phyloP scores from a whole-genome alignment of 1,140 invertebrate genomes.

The Drosophila novamexicana region DNA sequence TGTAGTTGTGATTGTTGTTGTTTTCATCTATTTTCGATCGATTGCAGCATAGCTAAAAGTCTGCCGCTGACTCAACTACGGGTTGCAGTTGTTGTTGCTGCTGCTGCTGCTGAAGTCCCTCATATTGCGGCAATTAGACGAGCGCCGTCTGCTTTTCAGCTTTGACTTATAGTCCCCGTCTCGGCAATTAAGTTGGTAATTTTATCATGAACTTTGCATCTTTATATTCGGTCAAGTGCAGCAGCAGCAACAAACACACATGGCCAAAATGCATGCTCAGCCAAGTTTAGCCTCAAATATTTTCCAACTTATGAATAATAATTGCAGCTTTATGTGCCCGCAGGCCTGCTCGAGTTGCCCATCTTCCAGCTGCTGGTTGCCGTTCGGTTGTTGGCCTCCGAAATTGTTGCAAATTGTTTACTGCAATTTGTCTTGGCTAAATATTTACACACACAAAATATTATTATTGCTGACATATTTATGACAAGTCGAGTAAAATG shows the following conservation, averaged over 20 bases:
- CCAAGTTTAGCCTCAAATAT: slow-evolving; percentile 59
- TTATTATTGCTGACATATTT: slow-evolving; percentile 56
- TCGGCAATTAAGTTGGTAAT: slow-evolving; percentile 78
- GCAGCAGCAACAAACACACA: slow-evolving; percentile 6
- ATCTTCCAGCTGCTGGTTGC: neutral
- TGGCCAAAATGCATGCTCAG: neutral
- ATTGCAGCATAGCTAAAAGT: slow-evolving; percentile 64
- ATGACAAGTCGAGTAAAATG: slow-evolving; percentile 60
- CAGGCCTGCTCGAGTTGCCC: neutral
- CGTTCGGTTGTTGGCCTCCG: neutral
- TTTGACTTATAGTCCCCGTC: slow-evolving; percentile 51
- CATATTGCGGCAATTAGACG: slow-evolving; percentile 53
- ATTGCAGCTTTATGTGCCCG: slow-evolving; percentile 52
- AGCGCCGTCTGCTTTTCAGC: slow-evolving; percentile 29
- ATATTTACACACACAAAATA: slow-evolving; percentile 57
- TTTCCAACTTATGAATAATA: slow-evolving; percentile 66
- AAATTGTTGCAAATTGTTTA: slow-evolving; percentile 79
- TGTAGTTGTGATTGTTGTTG: neutral
- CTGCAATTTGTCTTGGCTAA: slow-evolving; percentile 78
- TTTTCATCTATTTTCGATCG: slow-evolving; percentile 44
- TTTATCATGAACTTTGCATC: slow-evolving; percentile 80
- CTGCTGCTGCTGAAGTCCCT: slow-evolving; percentile 43
- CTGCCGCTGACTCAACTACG: slow-evolving; percentile 41
- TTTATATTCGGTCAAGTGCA: slow-evolving; percentile 56
- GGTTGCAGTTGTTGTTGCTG: slow-evolving; percentile 14